Percentiles rank a stretch among this genome's conserved stretches.
Evolutionary conservation across 2,797 vertebrate genomes (phyloP).

Genomic region (Leptoclinus maculatus): DNA sequence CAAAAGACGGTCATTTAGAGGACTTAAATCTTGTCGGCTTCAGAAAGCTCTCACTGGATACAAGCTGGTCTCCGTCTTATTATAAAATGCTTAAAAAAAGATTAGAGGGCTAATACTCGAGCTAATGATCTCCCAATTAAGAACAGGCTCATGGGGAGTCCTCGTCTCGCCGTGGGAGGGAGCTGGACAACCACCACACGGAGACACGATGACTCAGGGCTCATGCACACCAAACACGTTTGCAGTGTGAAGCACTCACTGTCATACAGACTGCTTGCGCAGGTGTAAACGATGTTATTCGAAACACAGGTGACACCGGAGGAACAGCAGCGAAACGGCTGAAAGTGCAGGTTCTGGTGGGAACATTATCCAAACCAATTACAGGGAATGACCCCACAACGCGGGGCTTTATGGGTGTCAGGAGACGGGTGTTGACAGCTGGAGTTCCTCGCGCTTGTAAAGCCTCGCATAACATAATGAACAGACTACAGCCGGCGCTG

Average conservation of each 20-base stretch:
- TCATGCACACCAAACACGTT: constrained; percentile 1
- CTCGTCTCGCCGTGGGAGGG: constrained; percentile 16
- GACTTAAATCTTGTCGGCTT: constrained; percentile 72
- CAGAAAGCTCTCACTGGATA: constrained; percentile 59
- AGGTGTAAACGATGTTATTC: constrained; percentile 10
- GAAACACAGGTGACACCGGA: constrained; percentile 10
- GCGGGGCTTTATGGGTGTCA: constrained; percentile 42
- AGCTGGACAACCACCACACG: constrained; percentile 31
- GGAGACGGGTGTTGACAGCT: constrained; percentile 51
- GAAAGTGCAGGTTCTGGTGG: constrained; percentile 36
- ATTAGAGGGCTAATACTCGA: constrained; percentile 57
- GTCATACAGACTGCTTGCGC: constrained; percentile 5
- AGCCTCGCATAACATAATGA: constrained; percentile 44
- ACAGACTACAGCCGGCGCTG: constrained; percentile 2
- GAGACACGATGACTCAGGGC: constrained; percentile 31
- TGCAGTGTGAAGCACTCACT: constrained; percentile 18
- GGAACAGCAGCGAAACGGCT: constrained; percentile 32
- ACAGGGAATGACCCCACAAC: constrained; percentile 45
- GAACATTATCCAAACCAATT: constrained; percentile 58
- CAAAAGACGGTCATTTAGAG: constrained; percentile 73
- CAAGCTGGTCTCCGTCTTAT: constrained; percentile 67
- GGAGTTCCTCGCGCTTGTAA: constrained; percentile 39
- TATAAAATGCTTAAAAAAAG: constrained; percentile 77
- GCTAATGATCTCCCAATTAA: constrained; percentile 78
- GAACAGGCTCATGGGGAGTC: constrained; percentile 60